Evolutionary conservation across 2,888 invertebrate species (phyloP).

Genomic region (Lydus trimaculatus): DNA sequence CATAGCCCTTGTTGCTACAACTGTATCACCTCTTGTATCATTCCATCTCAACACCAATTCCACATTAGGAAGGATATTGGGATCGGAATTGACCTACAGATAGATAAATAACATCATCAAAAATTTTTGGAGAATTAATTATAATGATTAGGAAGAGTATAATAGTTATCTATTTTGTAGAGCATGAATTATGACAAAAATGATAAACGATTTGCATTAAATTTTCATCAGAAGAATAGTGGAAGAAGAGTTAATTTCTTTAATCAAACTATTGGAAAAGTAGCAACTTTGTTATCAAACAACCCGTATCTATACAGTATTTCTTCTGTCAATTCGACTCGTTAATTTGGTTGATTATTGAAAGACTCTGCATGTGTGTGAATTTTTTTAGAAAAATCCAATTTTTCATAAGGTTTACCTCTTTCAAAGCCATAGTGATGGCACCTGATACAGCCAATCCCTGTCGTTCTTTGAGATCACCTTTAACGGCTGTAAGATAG

Average conservation of each 20-base stretch:
- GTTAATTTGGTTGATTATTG: too few relatives aligned
- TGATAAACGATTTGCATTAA: too few relatives aligned
- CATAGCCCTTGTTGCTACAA: slow-evolving; percentile 81
- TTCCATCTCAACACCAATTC: slow-evolving; percentile 77
- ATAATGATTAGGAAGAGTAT: too few relatives aligned
- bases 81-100: slow-evolving; percentile 73
- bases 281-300: too few relatives aligned
- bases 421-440: slow-evolving; percentile 75
- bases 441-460: slow-evolving; percentile 92
- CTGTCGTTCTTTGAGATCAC: slow-evolving; percentile 76
- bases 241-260: too few relatives aligned
- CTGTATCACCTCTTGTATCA: slow-evolving; percentile 86
- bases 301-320: too few relatives aligned
- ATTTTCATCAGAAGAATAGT: too few relatives aligned
- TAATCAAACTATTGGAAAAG: too few relatives aligned
- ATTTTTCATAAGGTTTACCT: background rate
- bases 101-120: slow-evolving; percentile 41
- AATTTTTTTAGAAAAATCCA: slow-evolving; percentile 22
- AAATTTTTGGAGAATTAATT: slow-evolving; percentile 4
- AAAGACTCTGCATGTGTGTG: background rate
- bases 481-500: slow-evolving; percentile 82
- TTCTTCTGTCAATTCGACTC: too few relatives aligned
- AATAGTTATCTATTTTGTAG: too few relatives aligned
- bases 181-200: too few relatives aligned
- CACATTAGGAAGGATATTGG: slow-evolving; percentile 76